Conservation (phyloP, 2,113 vertebrate species). For the Pseudorasbora parva region DNA sequence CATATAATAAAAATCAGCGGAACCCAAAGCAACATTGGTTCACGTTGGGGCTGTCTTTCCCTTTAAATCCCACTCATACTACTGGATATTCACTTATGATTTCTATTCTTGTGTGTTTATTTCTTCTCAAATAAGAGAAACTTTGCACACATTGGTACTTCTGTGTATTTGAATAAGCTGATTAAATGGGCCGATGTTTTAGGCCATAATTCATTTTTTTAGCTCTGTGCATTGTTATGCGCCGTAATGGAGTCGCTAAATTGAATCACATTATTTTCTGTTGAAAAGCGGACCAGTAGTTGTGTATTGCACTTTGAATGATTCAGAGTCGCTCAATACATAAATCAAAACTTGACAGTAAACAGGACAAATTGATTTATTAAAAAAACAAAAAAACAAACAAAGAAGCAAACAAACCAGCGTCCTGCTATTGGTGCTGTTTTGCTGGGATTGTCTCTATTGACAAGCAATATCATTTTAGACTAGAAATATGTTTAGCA, state of each 20-base stretch:
- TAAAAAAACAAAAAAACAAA: neutral
- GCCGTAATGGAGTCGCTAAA: slow-evolving; percentile 38
- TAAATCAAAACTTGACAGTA: neutral
- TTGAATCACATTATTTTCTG: slow-evolving; percentile 29
- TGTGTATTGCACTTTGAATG: neutral
- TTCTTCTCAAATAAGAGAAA: neutral
- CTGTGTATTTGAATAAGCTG: slow-evolving; percentile 14
- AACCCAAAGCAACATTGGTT: too few relatives aligned
- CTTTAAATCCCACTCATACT: neutral
- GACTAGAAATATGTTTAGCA: slow-evolving; percentile 2
- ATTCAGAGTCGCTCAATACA: neutral
- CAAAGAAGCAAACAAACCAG: too few relatives aligned
- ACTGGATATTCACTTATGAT: neutral
- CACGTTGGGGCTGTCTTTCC: too few relatives aligned
- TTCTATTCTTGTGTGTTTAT: neutral
- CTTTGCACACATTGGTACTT: neutral
- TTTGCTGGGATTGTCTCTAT: neutral
- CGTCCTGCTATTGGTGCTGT: neutral
- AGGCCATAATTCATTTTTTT: neutral
- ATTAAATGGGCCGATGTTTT: neutral
- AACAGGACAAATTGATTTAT: neutral
- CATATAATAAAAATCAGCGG: neutral
- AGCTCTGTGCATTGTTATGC: neutral
- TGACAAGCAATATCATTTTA: neutral
- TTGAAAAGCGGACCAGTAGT: neutral